A percentile compares a stretch with the other conserved stretches of the same genome.
Conservation (phyloP, 2,113 vertebrate species). For the Nerophis lumbriciformis region DNA sequence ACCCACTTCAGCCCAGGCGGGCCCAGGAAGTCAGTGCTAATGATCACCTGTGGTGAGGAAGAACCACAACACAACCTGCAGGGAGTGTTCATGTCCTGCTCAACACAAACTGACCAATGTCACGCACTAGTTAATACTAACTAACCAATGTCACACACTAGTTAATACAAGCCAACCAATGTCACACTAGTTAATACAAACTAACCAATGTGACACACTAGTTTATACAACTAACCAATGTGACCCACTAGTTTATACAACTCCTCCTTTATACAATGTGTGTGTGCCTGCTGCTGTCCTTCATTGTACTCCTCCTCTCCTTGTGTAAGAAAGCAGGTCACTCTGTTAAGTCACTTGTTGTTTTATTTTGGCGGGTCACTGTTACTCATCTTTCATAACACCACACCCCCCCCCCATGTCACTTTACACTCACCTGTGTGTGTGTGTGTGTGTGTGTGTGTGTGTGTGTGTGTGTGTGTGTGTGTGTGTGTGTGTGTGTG, state of each 20-base stretch:
- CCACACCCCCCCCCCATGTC: background rate
- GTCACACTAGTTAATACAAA: too few species aligned
- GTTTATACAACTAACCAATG: too few species aligned
- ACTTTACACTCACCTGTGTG: background rate
- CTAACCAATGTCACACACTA: too few species aligned
- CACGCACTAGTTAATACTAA: too few species aligned
- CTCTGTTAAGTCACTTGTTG: background rate
- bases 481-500: background rate
- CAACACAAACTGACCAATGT: too few species aligned
- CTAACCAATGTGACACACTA: too few species aligned
- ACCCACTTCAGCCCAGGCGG: slow-evolving; percentile 4
- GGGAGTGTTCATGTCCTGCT: background rate
- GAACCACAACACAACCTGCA: background rate
- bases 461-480: too few species aligned
- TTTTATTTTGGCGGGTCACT: background rate
- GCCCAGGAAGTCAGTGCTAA: background rate
- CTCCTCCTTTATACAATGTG: too few species aligned
- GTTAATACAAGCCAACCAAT: too few species aligned
- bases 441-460: background rate
- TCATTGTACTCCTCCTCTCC: too few species aligned
- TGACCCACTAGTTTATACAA: too few species aligned
- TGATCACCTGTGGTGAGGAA: background rate
- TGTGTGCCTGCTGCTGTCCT: too few species aligned
- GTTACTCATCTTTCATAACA: slow-evolving; percentile 1
- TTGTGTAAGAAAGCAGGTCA: slow-evolving; percentile 5